Evolutionary conservation across 2,797 vertebrate genomes (phyloP).

Genomic region (Molothrus ater): DNA sequence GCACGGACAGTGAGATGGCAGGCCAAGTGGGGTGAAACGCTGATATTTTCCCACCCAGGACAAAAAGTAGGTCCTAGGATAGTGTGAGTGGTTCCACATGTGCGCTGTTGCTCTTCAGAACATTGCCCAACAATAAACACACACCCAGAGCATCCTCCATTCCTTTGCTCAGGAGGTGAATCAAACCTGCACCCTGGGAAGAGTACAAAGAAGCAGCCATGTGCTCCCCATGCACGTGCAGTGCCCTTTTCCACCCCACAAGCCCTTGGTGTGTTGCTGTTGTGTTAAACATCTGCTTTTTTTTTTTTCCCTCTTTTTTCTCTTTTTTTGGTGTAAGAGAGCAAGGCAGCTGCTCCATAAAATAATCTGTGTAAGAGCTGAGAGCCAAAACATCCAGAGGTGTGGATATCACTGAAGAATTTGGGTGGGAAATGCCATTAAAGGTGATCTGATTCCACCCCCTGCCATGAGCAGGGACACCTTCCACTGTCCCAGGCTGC

Average conservation of each 20-base stretch:
- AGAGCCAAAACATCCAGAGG: neutral
- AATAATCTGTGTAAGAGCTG: neutral
- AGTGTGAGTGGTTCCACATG: neutral
- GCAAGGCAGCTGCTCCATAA: neutral
- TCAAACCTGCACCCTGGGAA: neutral
- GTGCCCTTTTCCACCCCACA: neutral
- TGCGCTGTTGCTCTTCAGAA: neutral
- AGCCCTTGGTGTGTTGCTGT: neutral
- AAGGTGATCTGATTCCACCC: neutral
- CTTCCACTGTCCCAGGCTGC: accelerated
- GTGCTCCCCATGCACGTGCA: accelerated
- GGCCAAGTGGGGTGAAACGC: neutral
- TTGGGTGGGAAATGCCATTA: neutral
- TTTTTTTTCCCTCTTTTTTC: no score
- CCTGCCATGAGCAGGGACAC: neutral
- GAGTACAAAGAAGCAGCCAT: accelerated
- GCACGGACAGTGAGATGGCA: neutral
- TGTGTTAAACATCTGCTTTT: neutral
- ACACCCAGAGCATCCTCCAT: neutral
- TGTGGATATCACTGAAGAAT: neutral
- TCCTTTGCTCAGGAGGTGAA: neutral
- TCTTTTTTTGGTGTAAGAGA: neutral
- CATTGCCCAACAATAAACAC: neutral
- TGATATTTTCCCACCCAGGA: neutral
- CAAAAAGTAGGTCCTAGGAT: neutral